These are phyloP conservation scores for Diploscapter pachys DNA, from an alignment of 1,140 invertebrate species.

Conservation along the genomic window DNA sequence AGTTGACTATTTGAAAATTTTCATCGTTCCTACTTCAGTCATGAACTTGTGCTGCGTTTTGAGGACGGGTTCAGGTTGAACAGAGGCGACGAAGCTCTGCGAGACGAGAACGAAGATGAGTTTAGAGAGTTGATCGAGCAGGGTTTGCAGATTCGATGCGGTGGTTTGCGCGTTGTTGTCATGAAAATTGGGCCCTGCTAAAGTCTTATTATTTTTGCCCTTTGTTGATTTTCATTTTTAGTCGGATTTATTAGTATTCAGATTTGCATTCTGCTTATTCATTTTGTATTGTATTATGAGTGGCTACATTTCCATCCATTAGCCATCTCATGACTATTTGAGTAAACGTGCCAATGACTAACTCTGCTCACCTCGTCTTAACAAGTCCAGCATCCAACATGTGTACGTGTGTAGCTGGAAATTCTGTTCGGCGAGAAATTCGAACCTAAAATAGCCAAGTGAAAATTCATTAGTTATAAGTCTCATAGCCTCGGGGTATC, in stretches of 20 bases:
- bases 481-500: too few species aligned
- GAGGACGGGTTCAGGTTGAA: slow-evolving; percentile 57
- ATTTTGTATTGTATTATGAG: too few species aligned
- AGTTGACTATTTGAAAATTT: slow-evolving; percentile 31
- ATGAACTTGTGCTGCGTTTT: slow-evolving; percentile 57
- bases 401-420: slow-evolving; percentile 58
- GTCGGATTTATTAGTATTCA: slow-evolving; percentile 49
- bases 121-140: slow-evolving; percentile 53
- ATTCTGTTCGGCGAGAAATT: slow-evolving; percentile 55
- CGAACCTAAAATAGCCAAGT: slow-evolving; percentile 46
- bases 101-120: slow-evolving; percentile 56
- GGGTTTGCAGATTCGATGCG: background rate
- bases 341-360: slow-evolving; percentile 10
- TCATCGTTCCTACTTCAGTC: slow-evolving; percentile 28
- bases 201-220: too few species aligned
- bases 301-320: too few species aligned
- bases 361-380: slow-evolving; percentile 32
- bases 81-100: slow-evolving; percentile 54
- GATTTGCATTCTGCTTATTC: slow-evolving; percentile 19
- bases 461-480: too few species aligned
- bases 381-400: slow-evolving; percentile 54
- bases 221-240: slow-evolving; percentile 21
- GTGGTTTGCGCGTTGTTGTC: slow-evolving; percentile 17
- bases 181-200: slow-evolving; percentile 7
- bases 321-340: too few species aligned